Evolutionary conservation across 2,113 vertebrate species (phyloP).

Genomic region (Hirundichthys speculiger): DNA sequence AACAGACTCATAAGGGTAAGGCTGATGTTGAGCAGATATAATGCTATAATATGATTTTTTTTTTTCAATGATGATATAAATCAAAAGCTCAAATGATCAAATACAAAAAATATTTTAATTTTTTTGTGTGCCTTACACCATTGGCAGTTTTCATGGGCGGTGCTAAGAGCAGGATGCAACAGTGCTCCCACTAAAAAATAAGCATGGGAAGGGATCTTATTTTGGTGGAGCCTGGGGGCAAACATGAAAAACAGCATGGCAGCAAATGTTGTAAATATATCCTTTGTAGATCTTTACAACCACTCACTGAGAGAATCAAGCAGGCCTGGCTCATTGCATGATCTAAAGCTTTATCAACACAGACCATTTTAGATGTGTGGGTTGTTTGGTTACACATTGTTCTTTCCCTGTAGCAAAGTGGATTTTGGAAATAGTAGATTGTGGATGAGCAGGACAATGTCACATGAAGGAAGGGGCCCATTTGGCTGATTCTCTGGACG

Average conservation of each 20-base stretch:
- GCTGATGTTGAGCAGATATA: too few relatives aligned
- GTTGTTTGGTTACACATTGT: not conserved
- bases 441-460: not conserved
- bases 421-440: not conserved
- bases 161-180: too few relatives aligned
- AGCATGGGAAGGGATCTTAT: not conserved
- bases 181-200: not conserved
- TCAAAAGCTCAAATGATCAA: not conserved
- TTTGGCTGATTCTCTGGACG: not conserved
- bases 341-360: not conserved
- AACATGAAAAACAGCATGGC: not conserved
- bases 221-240: not conserved
- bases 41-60: too few relatives aligned
- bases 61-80: too few relatives aligned
- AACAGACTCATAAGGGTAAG: too few relatives aligned
- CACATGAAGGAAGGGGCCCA: not conserved
- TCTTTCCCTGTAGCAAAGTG: not conserved
- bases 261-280: not conserved
- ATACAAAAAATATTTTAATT: not conserved
- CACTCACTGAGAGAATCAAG: not conserved
- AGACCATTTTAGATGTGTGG: not conserved
- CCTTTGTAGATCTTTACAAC: not conserved
- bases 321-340: not conserved
- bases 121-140: too few relatives aligned
- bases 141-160: too few relatives aligned